Percentiles rank a stretch among this genome's conserved stretches.
These are phyloP conservation scores for Liodrosophila aerea DNA, from an alignment of 2,888 invertebrate species.

Conservation along the genomic window DNA sequence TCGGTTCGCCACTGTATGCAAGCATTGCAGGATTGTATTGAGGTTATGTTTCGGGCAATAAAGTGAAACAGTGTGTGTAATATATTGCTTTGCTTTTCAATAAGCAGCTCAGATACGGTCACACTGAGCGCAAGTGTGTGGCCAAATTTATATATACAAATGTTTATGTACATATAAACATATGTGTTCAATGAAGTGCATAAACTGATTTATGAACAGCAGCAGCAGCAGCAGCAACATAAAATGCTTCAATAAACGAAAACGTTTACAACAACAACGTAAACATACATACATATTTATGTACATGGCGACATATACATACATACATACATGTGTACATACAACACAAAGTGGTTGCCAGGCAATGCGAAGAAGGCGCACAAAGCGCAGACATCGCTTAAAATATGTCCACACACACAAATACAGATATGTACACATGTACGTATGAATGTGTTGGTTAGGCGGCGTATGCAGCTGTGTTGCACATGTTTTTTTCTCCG, in stretches of 20 bases:
- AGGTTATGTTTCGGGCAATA: too few relatives aligned
- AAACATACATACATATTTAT: slow-evolving; percentile 37
- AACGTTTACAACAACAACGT: slow-evolving; percentile 58
- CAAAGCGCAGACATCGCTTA: slow-evolving; percentile 50
- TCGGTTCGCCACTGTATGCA: too few relatives aligned
- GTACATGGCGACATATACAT: slow-evolving; percentile 37
- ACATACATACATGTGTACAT: slow-evolving; percentile 40
- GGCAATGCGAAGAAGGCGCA: slow-evolving; percentile 51
- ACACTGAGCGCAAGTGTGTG: background rate
- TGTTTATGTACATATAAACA: slow-evolving; percentile 1
- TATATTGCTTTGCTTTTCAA: too few relatives aligned
- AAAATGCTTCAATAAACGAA: slow-evolving; percentile 73
- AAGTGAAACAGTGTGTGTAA: slow-evolving; percentile 1
- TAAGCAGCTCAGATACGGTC: too few relatives aligned
- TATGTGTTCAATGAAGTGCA: slow-evolving; percentile 67
- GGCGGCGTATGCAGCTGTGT: slow-evolving; percentile 66
- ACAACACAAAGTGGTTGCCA: slow-evolving; percentile 62
- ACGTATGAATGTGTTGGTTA: slow-evolving; percentile 9
- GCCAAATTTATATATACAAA: slow-evolving; percentile 1
- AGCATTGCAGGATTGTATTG: too few relatives aligned
- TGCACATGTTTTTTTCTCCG: slow-evolving; percentile 65
- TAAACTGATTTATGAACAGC: slow-evolving; percentile 71
- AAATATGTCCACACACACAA: slow-evolving; percentile 30
- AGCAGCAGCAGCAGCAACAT: slow-evolving; percentile 56
- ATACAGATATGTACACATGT: slow-evolving; percentile 6